Base-by-base conservation (phyloP, 2,888 invertebrate genomes). In the Chloromyia formosa region DNA sequence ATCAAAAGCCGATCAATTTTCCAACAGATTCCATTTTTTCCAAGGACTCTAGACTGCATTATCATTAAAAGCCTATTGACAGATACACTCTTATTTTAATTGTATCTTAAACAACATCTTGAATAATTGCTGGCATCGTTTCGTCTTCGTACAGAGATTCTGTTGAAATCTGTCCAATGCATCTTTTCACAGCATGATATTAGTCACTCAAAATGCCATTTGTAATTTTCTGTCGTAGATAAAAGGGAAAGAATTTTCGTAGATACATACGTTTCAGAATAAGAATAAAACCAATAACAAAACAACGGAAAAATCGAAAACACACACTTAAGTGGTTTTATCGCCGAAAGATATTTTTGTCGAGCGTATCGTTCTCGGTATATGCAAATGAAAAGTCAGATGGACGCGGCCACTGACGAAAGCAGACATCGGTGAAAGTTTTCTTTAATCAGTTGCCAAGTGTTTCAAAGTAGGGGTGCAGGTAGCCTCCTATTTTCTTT, bases 371-470 rank as follows among this genome's bases (percentile, higher is more conserved):
- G n/a, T n/a, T n/a, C n/a, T n/a, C n/a, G n/a, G n/a, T n/a, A n/a
- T n/a, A 22, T 23, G n/a, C 23, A 23, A 60, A 60, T 23, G n/a
- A n/a, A n/a, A 14, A 23, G 60, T 60, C 60, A 60, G 2, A 22
- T 23, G 23, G n/a, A 49, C 12, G 49, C 12, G 4, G 49, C 49
- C 49, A n/a, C 49, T 12, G 49, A 49, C 49, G 12, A 12, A 49
- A n/a, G 16, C 56, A n/a, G 49, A 49, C 49, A 49, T 49, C 18
- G 23, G 60, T 60, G 60, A 60, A 60, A 60, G 60, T 60, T 60
- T 60, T 60, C 60, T 60, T 60, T 60, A 22, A 60, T 60, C 60
- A 27, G 10, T 60, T 60, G 60, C 60, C 60, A 60, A 60, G 60
- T 23, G 14, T 60, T 23, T 60, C n/a, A 35, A 2, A 35, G 3